These are phyloP conservation scores for Craterocephalus amniculus DNA, from an alignment of 2,797 vertebrate genomes.

Conservation along the genomic window DNA sequence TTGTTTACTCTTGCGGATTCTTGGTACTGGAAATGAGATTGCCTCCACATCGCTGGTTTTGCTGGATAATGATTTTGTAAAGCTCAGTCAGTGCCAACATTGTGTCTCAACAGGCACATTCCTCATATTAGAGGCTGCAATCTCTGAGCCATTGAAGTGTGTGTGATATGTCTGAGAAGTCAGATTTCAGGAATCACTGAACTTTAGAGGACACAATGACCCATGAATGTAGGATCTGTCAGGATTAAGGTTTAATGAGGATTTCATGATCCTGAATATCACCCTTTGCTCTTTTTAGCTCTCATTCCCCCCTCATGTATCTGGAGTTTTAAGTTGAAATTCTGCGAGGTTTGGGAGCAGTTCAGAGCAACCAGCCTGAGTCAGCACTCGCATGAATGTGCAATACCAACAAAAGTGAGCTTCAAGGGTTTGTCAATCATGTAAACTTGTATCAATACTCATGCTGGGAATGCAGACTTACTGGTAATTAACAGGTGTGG, in stretches of 20 bases:
- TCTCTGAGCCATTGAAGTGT: conserved; percentile 22
- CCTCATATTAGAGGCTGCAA: conserved; percentile 20
- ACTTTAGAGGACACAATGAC: conserved; percentile 39
- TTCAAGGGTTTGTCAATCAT: conserved; percentile 34
- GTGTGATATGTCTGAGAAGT: conserved; percentile 15
- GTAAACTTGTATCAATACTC: conserved; percentile 8
- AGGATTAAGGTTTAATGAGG: conserved; percentile 53
- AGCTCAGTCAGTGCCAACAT: conserved; percentile 1
- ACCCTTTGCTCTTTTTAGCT: conserved; percentile 28
- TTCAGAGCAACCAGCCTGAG: conserved; percentile 16
- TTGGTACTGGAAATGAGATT: neutral
- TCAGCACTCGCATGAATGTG: conserved; percentile 13
- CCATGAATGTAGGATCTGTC: conserved; percentile 33
- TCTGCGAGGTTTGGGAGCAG: conserved; percentile 14
- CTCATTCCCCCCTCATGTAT: conserved; percentile 9
- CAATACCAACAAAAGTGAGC: conserved; percentile 10
- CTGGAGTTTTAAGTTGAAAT: conserved; percentile 8
- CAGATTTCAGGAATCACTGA: conserved; percentile 34
- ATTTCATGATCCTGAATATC: no score
- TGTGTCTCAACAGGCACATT: conserved; percentile 55
- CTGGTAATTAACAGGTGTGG: conserved; percentile 77
- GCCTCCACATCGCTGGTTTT: conserved; percentile 8
- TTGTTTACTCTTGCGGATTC: neutral
- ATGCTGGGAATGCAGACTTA: conserved; percentile 79
- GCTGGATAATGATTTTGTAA: conserved; percentile 27